phyloP scores from a whole-genome alignment of 2,797 vertebrate species.

The Falco columbarius region DNA sequence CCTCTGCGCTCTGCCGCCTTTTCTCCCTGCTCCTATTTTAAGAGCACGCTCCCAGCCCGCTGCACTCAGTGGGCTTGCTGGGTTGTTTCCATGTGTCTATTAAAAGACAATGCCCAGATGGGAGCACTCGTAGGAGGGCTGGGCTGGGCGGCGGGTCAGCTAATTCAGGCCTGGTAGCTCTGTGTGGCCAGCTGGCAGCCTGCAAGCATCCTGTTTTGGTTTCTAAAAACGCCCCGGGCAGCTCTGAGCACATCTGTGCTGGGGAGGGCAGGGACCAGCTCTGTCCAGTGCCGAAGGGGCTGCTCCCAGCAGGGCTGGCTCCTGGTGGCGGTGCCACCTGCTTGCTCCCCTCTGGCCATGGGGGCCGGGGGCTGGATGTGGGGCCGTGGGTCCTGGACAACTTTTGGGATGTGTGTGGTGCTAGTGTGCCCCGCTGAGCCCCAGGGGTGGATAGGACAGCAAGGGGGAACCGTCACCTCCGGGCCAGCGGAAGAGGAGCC shows the following conservation, averaged over 20 bases:
- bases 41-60: constrained; percentile 2
- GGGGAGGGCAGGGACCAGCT: constrained; percentile 14
- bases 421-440: not conserved
- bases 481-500: not conserved
- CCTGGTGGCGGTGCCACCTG: not conserved
- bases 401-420: not conserved
- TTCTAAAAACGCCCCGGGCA: constrained; percentile 47
- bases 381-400: not conserved
- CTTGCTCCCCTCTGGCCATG: fast-evolving
- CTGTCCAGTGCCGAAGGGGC: not conserved
- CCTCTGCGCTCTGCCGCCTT: not conserved
- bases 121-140: constrained; percentile 55
- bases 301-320: not conserved
- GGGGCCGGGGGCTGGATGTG: too few species aligned
- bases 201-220: constrained; percentile 61
- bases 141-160: not conserved
- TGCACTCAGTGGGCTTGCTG: constrained; percentile 36
- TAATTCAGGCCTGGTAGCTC: constrained; percentile 46
- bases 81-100: constrained; percentile 74
- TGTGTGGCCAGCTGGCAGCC: constrained; percentile 22
- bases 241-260: constrained; percentile 38
- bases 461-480: not conserved
- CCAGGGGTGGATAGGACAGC: fast-evolving
- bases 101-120: constrained; percentile 76
- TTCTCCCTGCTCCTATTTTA: constrained; percentile 68